Percentiles rank a stretch among this genome's conserved stretches.
These are phyloP conservation scores for Thecocarcelia acutangulata DNA, from an alignment of 2,888 invertebrate species.

Conservation along the genomic window DNA sequence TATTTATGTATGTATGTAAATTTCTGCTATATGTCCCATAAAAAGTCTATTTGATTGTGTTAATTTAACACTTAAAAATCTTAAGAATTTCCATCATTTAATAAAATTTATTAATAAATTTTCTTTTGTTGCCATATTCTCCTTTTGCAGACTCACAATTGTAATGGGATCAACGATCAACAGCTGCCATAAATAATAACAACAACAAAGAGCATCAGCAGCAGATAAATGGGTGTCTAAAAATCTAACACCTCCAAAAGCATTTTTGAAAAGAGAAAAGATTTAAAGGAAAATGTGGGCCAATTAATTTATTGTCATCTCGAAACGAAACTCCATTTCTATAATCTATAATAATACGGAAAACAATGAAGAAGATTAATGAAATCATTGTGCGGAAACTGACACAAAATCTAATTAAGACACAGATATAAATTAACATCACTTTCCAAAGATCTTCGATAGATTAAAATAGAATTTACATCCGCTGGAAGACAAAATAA, in stretches of 20 bases:
- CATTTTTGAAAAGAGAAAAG: background rate
- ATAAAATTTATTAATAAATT: conserved; percentile 55
- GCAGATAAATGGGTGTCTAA: background rate
- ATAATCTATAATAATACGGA: background rate
- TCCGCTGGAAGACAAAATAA: conserved; percentile 12
- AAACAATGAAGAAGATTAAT: conserved; percentile 44
- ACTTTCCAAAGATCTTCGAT: conserved; percentile 12
- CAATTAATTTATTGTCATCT: conserved; percentile 29
- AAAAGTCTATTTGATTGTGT: background rate
- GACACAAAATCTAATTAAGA: conserved; percentile 50
- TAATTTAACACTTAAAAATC: background rate
- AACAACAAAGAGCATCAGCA: background rate
- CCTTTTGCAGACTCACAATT: conserved; percentile 61
- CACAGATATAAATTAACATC: conserved; percentile 46
- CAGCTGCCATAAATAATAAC: conserved; percentile 47
- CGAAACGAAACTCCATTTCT: background rate
- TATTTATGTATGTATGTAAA: no score
- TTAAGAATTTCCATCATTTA: conserved; percentile 2
- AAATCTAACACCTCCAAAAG: background rate
- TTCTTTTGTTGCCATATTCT: conserved; percentile 8
- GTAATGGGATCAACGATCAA: conserved; percentile 54
- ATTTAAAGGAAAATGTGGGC: conserved; percentile 29
- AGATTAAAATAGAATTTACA: conserved; percentile 13
- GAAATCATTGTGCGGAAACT: conserved; percentile 45
- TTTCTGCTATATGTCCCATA: background rate